These are phyloP conservation scores for Cheilosia scutellata DNA, from an alignment of 2,888 invertebrate species.

Conservation along the genomic window DNA sequence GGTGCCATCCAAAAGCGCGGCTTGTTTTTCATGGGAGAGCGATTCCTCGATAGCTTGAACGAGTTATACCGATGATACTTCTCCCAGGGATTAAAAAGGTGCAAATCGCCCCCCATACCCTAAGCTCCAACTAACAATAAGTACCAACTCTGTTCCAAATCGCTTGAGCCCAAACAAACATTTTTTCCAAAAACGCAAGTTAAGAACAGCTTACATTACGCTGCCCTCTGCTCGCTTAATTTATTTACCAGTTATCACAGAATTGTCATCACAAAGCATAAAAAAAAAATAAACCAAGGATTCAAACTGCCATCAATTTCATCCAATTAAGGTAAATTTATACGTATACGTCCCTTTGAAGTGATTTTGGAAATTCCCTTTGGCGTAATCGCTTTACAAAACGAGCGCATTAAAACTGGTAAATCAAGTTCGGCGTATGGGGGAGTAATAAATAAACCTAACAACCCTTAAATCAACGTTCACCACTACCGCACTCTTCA, in stretches of 20 bases:
- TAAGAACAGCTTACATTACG: neutral
- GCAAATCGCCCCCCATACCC: too few relatives aligned
- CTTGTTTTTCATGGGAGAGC: too few relatives aligned
- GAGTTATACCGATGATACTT: too few relatives aligned
- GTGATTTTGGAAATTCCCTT: conserved; percentile 68
- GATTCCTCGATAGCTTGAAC: too few relatives aligned
- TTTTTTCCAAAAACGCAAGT: too few relatives aligned
- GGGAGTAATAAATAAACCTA: conserved; percentile 73
- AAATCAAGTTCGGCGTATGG: conserved; percentile 53
- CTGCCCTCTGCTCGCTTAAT: neutral
- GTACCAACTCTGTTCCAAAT: too few relatives aligned
- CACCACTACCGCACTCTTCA: conserved; percentile 37
- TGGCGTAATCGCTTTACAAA: conserved; percentile 72
- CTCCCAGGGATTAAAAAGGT: too few relatives aligned
- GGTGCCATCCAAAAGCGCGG: too few relatives aligned
- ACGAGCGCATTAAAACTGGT: conserved; percentile 61
- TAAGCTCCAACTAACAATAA: too few relatives aligned
- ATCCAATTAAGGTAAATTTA: conserved; percentile 72
- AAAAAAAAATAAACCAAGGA: conserved; percentile 23
- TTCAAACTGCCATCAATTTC: conserved; percentile 58
- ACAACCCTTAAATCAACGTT: conserved; percentile 72
- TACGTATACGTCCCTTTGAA: conserved; percentile 67
- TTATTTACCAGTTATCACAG: neutral
- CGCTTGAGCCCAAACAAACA: too few relatives aligned
- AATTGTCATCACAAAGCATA: conserved; percentile 49